Percentiles rank a stretch among this genome's conserved stretches.
phyloP scores from a whole-genome alignment of 2,113 vertebrate genomes.

The Erythrolamprus reginae region DNA sequence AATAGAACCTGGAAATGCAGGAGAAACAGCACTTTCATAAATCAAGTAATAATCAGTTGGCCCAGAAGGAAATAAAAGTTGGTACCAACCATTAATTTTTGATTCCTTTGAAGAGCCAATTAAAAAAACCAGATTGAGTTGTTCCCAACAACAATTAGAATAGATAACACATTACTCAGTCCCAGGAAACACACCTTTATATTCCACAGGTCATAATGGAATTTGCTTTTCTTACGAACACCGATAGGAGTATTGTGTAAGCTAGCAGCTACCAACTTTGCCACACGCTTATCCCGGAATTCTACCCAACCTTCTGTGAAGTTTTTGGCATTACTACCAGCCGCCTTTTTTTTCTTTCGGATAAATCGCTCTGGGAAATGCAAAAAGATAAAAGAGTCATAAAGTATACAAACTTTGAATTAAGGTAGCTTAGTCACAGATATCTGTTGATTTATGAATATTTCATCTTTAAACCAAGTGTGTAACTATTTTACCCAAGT shows the following conservation, averaged over 20 bases:
- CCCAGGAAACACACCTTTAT: slow-evolving; percentile 74
- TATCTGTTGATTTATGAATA: background rate
- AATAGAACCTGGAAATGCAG: background rate
- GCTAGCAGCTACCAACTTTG: slow-evolving; percentile 76
- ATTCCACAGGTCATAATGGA: slow-evolving; percentile 80
- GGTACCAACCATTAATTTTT: background rate
- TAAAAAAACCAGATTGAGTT: background rate
- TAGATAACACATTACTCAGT: background rate
- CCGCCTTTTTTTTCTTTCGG: slow-evolving; percentile 71
- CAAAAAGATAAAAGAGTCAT: background rate
- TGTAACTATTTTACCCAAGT: background rate
- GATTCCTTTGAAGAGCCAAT: background rate
- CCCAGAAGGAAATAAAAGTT: background rate
- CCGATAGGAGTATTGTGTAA: slow-evolving; percentile 84
- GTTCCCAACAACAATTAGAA: background rate
- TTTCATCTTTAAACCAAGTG: background rate
- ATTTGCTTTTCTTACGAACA: slow-evolving; percentile 71
- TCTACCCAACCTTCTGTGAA: slow-evolving; percentile 90
- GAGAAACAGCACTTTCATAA: background rate
- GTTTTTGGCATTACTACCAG: slow-evolving; percentile 66
- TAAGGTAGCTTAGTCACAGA: background rate
- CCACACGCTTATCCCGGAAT: slow-evolving; percentile 83
- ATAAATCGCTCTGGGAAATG: slow-evolving; percentile 43
- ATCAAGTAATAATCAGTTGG: background rate
- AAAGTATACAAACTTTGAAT: background rate